phyloP scores from a whole-genome alignment of 1,140 invertebrate species.

The Hylaeus anthracinus region DNA sequence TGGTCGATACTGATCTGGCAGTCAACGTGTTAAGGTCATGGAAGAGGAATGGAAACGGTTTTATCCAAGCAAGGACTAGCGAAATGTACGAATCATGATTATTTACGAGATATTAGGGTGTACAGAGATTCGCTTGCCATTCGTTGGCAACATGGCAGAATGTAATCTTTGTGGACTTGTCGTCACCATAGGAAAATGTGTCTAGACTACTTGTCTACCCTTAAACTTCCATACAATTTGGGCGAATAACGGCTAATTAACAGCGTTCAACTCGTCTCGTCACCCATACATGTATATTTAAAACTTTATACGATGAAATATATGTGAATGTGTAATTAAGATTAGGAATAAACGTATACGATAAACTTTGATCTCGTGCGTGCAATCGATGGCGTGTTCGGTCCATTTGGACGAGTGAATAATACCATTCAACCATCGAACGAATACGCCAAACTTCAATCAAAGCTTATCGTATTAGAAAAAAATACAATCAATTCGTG shows the following conservation, averaged over 20 bases:
- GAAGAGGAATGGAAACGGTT: constrained; percentile 1
- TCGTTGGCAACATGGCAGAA: background rate
- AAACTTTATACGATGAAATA: constrained; percentile 46
- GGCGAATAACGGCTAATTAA: constrained; percentile 25
- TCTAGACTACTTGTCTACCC: constrained; percentile 22
- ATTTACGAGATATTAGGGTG: constrained; percentile 36
- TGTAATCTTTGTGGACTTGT: constrained; percentile 36
- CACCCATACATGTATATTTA: constrained; percentile 30
- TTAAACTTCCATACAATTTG: constrained; percentile 35
- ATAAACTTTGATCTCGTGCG: constrained; percentile 42
- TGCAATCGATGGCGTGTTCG: constrained; percentile 31
- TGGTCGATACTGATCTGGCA: background rate
- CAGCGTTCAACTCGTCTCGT: constrained; percentile 21
- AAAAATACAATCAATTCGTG: constrained; percentile 44
- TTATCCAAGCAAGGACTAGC: constrained; percentile 37
- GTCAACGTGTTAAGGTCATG: background rate
- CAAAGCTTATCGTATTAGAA: constrained; percentile 48
- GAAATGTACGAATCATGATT: constrained; percentile 15
- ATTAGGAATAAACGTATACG: constrained; percentile 36
- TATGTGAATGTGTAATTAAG: constrained; percentile 52
- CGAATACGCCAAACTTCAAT: constrained; percentile 32
- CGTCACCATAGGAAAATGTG: constrained; percentile 30
- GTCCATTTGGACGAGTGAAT: background rate
- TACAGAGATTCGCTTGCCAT: constrained; percentile 30
- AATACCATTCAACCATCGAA: background rate